A percentile compares a stretch with the other conserved stretches of the same genome.
phyloP scores from a whole-genome alignment of 2,797 vertebrate genomes.

The Odontamblyopus rebecca region DNA sequence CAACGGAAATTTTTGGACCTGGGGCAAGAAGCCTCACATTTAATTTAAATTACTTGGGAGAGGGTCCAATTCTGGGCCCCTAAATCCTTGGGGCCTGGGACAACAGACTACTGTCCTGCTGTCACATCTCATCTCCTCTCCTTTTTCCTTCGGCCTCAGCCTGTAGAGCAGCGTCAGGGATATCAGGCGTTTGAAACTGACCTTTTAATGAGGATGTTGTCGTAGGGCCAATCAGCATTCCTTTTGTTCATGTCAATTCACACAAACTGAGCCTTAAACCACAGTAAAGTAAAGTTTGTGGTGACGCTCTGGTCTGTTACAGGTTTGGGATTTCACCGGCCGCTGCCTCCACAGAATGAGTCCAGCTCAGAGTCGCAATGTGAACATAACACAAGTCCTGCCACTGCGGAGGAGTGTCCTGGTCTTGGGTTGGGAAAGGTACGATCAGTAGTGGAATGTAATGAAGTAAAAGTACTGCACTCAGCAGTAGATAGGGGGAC shows the following conservation, averaged over 20 bases:
- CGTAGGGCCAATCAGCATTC: constrained; percentile 54
- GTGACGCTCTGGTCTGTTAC: constrained; percentile 6
- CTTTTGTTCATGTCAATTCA: constrained; percentile 46
- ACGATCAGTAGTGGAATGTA: neutral
- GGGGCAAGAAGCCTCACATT: too few relatives aligned
- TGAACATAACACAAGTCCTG: constrained; percentile 74
- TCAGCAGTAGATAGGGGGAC: too few relatives aligned
- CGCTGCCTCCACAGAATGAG: constrained; percentile 76
- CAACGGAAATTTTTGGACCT: too few relatives aligned
- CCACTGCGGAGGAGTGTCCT: constrained; percentile 71
- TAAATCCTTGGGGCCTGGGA: too few relatives aligned
- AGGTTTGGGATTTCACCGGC: constrained; percentile 85
- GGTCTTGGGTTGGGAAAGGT: constrained; percentile 78
- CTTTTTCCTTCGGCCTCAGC: constrained; percentile 66
- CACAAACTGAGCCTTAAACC: constrained; percentile 4
- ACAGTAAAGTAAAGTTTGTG: neutral
- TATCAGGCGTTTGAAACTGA: constrained; percentile 46
- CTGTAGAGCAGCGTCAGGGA: constrained; percentile 41
- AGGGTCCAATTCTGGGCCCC: too few relatives aligned
- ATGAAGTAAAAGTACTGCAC: too few relatives aligned
- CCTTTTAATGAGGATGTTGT: constrained; percentile 59
- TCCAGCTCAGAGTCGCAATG: constrained; percentile 63
- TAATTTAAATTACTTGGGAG: too few relatives aligned
- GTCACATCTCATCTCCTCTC: constrained; percentile 36
- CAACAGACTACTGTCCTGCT: neutral